Conservation (phyloP, 2,113 vertebrate genomes). For the Tetraodon nigroviridis region DNA sequence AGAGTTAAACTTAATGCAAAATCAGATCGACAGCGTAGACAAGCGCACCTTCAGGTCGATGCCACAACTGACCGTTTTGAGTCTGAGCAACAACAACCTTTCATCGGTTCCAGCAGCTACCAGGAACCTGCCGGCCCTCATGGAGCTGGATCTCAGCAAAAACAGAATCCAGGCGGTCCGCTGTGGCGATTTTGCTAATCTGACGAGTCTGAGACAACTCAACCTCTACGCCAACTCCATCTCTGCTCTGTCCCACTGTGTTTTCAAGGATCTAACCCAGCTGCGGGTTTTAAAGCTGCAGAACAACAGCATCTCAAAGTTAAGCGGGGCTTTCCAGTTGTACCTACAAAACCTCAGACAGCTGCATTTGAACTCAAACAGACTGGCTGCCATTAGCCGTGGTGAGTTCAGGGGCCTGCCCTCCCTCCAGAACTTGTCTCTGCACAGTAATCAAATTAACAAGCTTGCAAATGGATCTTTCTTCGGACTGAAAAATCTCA, state of each 20-base stretch:
- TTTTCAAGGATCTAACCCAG: slow-evolving; percentile 55
- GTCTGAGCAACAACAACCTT: slow-evolving; percentile 52
- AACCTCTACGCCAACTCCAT: slow-evolving; percentile 59
- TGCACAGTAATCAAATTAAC: slow-evolving; percentile 60
- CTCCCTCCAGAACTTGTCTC: slow-evolving; percentile 43
- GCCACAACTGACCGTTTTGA: slow-evolving; percentile 35
- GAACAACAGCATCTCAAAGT: slow-evolving; percentile 40
- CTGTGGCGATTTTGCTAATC: slow-evolving; percentile 58
- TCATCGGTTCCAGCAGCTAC: slow-evolving; percentile 30
- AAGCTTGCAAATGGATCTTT: slow-evolving; percentile 46
- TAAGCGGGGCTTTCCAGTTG: slow-evolving; percentile 48
- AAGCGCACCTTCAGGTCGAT: slow-evolving; percentile 35
- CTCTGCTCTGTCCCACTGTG: slow-evolving; percentile 28
- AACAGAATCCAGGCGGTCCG: slow-evolving; percentile 56
- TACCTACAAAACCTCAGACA: slow-evolving; percentile 48
- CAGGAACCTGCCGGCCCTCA: slow-evolving; percentile 38
- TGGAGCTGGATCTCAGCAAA: slow-evolving; percentile 58
- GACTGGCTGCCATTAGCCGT: slow-evolving; percentile 28
- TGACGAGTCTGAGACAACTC: slow-evolving; percentile 50
- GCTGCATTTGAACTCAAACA: slow-evolving; percentile 55
- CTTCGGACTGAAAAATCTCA: slow-evolving; percentile 49
- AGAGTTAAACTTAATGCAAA: slow-evolving; percentile 50
- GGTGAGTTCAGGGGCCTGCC: slow-evolving; percentile 38
- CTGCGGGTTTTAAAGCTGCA: slow-evolving; percentile 60
- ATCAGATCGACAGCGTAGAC: slow-evolving; percentile 32